Evolutionary conservation across 2,888 invertebrate species (phyloP), one percentile per base, ranked within the genome.

Genomic region (Sarcophaga subvicina): DNA sequence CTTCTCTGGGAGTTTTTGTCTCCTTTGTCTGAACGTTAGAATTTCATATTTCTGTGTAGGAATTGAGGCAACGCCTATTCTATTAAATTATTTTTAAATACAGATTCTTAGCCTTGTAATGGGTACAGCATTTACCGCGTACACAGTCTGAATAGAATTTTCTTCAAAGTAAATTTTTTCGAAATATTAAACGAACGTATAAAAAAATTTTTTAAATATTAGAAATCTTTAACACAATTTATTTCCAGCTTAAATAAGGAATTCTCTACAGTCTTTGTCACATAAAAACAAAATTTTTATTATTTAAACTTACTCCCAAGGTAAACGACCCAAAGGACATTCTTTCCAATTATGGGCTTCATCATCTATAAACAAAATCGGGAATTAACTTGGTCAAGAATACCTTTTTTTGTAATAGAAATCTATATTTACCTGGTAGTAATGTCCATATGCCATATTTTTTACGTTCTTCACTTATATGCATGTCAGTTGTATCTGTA

Each of bases 281-380:
- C 47, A 4, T n/a, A 20, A 14, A 12, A 60, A 59, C 0, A 14
- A 22, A 12, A 4, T 6, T 17, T 25, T 25, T 59, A 8, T 54
- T 14, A n/a, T 22, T 12, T n/a, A 63, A 62, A 20, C n/a, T 85
- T 88, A 90, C 10, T 91, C 90, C 90, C 91, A 91, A 20, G 93
- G 93, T 25, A 93, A 79, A 20, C 90, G 90, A 54, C 93, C 93
- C 69, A 93, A 88, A 0, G 93, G 92, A 86, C 91, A 92, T 37
- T 87, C 86, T 14, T 91, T 88, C 93, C 93, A 93, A 67, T 91
- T 88, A 37, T 88, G 88, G 20, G 85, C 62, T 6, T 90, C 92
- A 88, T 88, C 69, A 88, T 91, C 90, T 90, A 76, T 0, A 54
- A 54, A 54, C 4, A 12, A 49, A 11, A 17, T 14, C 47, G 27